Base-by-base conservation (phyloP, 1,140 invertebrate species). In the Drosophila pectinifera region DNA sequence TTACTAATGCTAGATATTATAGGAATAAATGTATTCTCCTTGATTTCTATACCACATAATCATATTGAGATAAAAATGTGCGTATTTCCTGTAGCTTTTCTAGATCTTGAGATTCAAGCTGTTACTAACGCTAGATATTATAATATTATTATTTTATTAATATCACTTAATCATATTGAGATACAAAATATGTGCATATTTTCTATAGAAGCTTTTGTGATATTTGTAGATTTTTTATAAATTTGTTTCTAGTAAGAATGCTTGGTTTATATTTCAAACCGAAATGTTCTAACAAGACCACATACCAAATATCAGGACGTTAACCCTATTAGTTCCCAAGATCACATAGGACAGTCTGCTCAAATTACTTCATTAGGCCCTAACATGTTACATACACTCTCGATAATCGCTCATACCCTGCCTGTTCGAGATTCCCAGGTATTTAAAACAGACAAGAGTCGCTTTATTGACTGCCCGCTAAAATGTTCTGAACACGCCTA, bases 401-500 rank as follows among this genome's bases (percentile, higher is more conserved):
- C 28, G 6, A 11, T 7, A 5, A 22, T 36, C 31, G 7, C 3
- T 20, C 39, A 20, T n/a, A 57, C 58, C 53, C 51, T 3, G n/a
- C n/a, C n/a, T n/a, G n/a, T 22, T 1, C 6, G 8, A 7, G 45
- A 51, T 22, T 48, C 14, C 38, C 51, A 73, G 67, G 42, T 63
- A 59, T 41, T 58, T 20, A 31, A 28, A 49, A 20, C 72, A 80
- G 80, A 31, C 70, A 69, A 45, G 16, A 34, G 13, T 36, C 41
- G 18, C 28, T 63, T 39, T 62, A 41, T 41, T 62, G 53, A 62
- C 59, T 62, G 36, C 8, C 14, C 36, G 59, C 75, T 75, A 65
- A 83, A 70, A 78, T 42, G 59, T 51, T 69, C 39, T 75, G 41
- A 45, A 51, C 64, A 49, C 54, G 56, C 38, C 80, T 76, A 83